Base-by-base conservation (phyloP, 1,140 invertebrate species). In the Euwallacea fornicatus region DNA sequence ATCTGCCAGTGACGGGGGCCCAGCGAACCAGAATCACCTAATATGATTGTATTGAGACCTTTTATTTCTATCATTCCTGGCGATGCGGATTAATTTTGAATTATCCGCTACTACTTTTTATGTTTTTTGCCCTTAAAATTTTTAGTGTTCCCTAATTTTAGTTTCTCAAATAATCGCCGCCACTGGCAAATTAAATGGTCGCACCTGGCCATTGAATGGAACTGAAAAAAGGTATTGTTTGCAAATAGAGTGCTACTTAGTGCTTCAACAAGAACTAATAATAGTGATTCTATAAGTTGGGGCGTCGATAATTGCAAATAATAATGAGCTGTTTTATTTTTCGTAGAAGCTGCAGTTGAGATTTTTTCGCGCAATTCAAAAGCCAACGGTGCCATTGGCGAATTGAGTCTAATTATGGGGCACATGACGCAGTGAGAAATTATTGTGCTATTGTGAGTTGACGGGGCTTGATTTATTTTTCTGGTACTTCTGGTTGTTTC, bases 201-300 rank as follows among this genome's bases (percentile, higher is more conserved):
- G 69, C 69, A 71, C 63, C 69, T 71, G 62, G 69, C 65, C 55
- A 70, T 46, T 65, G 54, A 60, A 11, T 71, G 15, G 63, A 66
- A 44, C 43, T 50, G 10, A 44, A 60, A 55, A 41, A 66, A 56
- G 69, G 69, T 60, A 71, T 71, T 71, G 69, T 71, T 71, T 71
- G 69, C 69, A 71, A 71, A 71, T 71, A 71, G 56, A 71, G 62
- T 65, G 62, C 69, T 71, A 71, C 63, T 71, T 71, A 71, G 61
- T 59, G 55, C 69, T 54, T 61, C 44, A 66, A 46, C 54, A 61
- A 71, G 46, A 41, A 50, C 62, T 71, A 66, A 47, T 65, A 71
- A 66, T 66, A 66, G 63, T 16, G 55, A 71, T 66, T 65, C 53
- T 53, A n/a, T 65, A 43, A 66, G 69, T 64, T 65, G 55, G 62